Evolutionary conservation across 2,113 vertebrate genomes (phyloP).

Genomic region (Nyctibius bracteatus): DNA sequence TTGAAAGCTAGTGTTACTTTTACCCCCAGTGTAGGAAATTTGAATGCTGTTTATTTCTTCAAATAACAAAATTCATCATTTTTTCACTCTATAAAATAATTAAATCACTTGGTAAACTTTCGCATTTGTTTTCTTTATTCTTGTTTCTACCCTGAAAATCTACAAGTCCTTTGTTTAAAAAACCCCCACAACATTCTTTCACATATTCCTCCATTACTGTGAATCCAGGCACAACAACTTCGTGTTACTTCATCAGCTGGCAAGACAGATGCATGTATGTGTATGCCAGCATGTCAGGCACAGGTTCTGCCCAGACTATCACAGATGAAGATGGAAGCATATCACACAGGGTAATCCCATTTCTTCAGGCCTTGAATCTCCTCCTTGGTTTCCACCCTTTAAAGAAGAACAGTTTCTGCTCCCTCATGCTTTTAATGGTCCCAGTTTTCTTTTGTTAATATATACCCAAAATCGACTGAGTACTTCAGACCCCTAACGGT

Average conservation of each 20-base stretch:
- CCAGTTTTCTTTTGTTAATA: not conserved
- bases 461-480: not conserved
- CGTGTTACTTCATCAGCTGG: not conserved
- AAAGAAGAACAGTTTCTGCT: not conserved
- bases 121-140: not conserved
- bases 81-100: not conserved
- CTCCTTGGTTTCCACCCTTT: not conserved
- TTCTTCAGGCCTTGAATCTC: not conserved
- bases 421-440: not conserved
- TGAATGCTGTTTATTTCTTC: not conserved
- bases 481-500: not conserved
- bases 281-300: accelerated
- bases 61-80: conserved; percentile 12
- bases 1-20: conserved; percentile 29
- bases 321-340: not conserved
- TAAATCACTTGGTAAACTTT: not conserved
- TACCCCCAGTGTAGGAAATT: not conserved
- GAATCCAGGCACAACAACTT: not conserved
- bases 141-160: not conserved
- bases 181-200: not conserved
- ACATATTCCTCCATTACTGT: not conserved
- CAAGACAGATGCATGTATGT: not conserved
- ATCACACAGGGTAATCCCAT: not conserved
- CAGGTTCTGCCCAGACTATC: not conserved
- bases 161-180: not conserved